Conservation (phyloP, 2,113 vertebrate species). For the Poecilia latipinna region DNA sequence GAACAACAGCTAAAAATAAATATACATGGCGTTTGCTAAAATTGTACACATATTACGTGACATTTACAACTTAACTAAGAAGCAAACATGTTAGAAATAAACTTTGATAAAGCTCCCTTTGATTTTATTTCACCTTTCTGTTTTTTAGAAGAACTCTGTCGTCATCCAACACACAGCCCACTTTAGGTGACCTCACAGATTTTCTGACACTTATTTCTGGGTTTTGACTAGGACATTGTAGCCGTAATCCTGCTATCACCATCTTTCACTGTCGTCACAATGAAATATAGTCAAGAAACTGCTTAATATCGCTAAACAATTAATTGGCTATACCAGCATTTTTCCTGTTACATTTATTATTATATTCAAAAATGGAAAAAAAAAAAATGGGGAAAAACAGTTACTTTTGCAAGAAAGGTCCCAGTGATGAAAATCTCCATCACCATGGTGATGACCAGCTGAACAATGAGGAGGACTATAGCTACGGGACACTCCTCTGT, state of each 20-base stretch:
- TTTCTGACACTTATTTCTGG: too few species aligned
- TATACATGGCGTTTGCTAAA: too few species aligned
- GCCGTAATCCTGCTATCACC: too few species aligned
- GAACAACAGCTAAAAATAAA: too few species aligned
- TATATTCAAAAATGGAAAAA: background rate
- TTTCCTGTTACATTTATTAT: background rate
- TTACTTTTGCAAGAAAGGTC: slow-evolving; percentile 93
- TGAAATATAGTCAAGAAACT: too few species aligned
- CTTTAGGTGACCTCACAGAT: background rate
- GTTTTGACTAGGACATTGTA: too few species aligned
- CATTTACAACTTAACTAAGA: too few species aligned
- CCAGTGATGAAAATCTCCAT: slow-evolving; percentile 99
- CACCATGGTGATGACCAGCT: slow-evolving; percentile 96
- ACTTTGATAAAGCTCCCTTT: background rate
- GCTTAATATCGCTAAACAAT: too few species aligned
- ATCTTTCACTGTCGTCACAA: too few species aligned
- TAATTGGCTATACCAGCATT: too few species aligned
- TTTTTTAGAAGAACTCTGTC: background rate
- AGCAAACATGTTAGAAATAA: too few species aligned
- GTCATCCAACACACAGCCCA: background rate
- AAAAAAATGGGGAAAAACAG: background rate
- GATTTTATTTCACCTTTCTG: background rate
- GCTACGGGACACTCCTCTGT: slow-evolving; percentile 94
- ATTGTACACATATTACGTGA: too few species aligned
- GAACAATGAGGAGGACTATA: slow-evolving; percentile 92